Evolutionary conservation across 2,888 invertebrate genomes (phyloP).

Genomic region (Archips crataeganus): DNA sequence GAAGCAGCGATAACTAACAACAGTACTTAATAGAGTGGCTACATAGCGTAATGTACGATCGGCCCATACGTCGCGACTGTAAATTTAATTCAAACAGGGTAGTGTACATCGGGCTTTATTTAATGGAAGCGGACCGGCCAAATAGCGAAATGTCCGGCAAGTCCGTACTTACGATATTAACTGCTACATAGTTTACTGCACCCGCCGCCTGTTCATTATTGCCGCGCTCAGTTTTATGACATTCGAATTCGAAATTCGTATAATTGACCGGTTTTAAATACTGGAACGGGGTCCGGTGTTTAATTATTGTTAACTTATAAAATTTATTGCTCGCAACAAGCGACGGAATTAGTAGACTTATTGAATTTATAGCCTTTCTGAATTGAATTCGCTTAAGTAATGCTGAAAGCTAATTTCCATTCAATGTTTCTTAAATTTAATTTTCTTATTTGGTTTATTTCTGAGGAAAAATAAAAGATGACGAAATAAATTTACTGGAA

Average conservation of each 20-base stretch:
- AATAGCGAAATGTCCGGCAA: conserved; percentile 77
- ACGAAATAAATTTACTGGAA: neutral
- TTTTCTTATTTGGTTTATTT: conserved; percentile 8
- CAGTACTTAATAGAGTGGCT: conserved; percentile 2
- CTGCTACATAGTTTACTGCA: conserved; percentile 78
- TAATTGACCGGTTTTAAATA: conserved; percentile 76
- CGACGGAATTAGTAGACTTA: conserved; percentile 38
- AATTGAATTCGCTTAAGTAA: conserved; percentile 12
- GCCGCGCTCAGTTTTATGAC: conserved; percentile 76
- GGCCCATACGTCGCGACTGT: conserved; percentile 41
- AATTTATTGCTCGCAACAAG: conserved; percentile 50
- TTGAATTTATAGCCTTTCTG: conserved; percentile 34
- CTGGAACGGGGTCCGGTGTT: conserved; percentile 58
- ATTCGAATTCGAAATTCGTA: conserved; percentile 76
- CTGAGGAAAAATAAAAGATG: neutral
- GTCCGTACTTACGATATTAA: conserved; percentile 75
- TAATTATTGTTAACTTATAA: conserved; percentile 60
- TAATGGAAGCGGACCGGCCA: conserved; percentile 56
- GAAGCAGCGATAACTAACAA: neutral
- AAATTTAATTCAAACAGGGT: conserved; percentile 52
- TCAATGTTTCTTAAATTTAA: conserved; percentile 21
- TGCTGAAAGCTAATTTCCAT: conserved; percentile 33
- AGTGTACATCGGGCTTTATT: conserved; percentile 53
- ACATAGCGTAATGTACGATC: neutral
- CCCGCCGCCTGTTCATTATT: conserved; percentile 80